Conservation (phyloP, 2,888 invertebrate species). For the Spatulosminthurus flaviceps region DNA sequence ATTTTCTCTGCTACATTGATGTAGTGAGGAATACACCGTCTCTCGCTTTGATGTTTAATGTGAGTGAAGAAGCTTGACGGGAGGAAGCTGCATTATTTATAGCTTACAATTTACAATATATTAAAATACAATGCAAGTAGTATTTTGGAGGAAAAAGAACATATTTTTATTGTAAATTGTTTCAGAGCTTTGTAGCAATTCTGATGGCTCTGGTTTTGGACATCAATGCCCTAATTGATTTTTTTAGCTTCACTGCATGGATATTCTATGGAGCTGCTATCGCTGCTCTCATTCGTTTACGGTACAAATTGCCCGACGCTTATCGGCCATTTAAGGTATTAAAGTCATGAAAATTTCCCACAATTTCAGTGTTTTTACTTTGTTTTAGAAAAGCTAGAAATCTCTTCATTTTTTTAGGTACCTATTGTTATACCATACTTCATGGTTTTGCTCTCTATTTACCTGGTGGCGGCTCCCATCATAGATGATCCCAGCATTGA, state of each 20-base stretch:
- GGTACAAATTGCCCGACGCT: slow-evolving; percentile 65
- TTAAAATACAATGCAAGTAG: too few relatives aligned
- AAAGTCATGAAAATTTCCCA: too few relatives aligned
- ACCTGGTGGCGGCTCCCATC: slow-evolving; percentile 68
- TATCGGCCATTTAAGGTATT: slow-evolving; percentile 65
- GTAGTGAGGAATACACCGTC: slow-evolving; percentile 78
- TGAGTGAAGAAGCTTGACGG: too few relatives aligned
- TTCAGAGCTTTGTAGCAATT: slow-evolving; percentile 65
- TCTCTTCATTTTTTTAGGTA: slow-evolving; percentile 65
- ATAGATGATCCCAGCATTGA: slow-evolving; percentile 67
- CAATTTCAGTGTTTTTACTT: too few relatives aligned
- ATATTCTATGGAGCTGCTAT: slow-evolving; percentile 68
- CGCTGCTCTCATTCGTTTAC: slow-evolving; percentile 66
- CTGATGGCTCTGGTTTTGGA: slow-evolving; percentile 67
- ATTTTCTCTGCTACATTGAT: slow-evolving; percentile 82
- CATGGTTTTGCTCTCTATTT: slow-evolving; percentile 66
- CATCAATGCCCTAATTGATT: slow-evolving; percentile 67
- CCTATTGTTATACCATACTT: slow-evolving; percentile 66
- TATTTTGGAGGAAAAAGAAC: too few relatives aligned
- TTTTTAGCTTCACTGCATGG: slow-evolving; percentile 69
- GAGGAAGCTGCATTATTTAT: too few relatives aligned
- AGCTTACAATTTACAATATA: background rate
- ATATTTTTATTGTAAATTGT: too few relatives aligned
- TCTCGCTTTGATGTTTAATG: slow-evolving; percentile 84
- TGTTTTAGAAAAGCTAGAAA: too few relatives aligned